These are phyloP conservation scores for Styela plicata DNA, from an alignment of 23 tunicate genomes.

Conservation along the genomic window DNA sequence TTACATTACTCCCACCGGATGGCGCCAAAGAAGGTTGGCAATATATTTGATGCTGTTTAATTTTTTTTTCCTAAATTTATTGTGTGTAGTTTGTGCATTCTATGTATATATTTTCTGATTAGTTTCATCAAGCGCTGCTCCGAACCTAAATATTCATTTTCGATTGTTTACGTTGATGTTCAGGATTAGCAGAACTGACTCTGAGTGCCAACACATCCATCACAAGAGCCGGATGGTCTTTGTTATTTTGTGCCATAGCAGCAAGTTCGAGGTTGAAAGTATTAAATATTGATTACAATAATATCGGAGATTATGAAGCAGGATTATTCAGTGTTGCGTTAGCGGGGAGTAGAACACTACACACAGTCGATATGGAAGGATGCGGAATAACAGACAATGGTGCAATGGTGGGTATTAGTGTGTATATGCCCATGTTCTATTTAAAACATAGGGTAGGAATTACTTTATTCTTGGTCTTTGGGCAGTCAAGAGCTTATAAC, in stretches of 20 bases:
- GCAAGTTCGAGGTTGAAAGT: slow-evolving; percentile 45
- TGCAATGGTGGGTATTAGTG: slow-evolving; percentile 34
- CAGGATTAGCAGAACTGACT: slow-evolving; percentile 41
- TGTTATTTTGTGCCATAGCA: slow-evolving; percentile 52
- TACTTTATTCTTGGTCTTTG: too few relatives aligned
- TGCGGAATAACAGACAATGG: slow-evolving; percentile 42
- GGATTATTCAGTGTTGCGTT: slow-evolving; percentile 37
- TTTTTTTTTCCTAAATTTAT: background rate
- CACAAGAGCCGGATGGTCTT: slow-evolving; percentile 45
- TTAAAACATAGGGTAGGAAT: too few relatives aligned
- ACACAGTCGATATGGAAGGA: slow-evolving; percentile 47
- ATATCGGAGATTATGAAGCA: slow-evolving; percentile 53
- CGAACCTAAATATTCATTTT: background rate
- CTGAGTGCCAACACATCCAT: slow-evolving; percentile 53
- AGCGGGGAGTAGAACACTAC: slow-evolving; percentile 38
- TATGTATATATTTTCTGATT: too few relatives aligned
- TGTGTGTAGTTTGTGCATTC: too few relatives aligned
- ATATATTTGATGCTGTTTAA: background rate
- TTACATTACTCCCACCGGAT: slow-evolving; percentile 59
- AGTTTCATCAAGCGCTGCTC: background rate
- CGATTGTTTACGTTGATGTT: background rate
- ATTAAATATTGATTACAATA: slow-evolving; percentile 53
- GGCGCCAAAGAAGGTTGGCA: slow-evolving; percentile 67
- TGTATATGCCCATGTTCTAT: too few relatives aligned
- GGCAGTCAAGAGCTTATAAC: too few relatives aligned